Conservation (phyloP, 1,140 invertebrate genomes). For the Aphelenchoides besseyi region DNA sequence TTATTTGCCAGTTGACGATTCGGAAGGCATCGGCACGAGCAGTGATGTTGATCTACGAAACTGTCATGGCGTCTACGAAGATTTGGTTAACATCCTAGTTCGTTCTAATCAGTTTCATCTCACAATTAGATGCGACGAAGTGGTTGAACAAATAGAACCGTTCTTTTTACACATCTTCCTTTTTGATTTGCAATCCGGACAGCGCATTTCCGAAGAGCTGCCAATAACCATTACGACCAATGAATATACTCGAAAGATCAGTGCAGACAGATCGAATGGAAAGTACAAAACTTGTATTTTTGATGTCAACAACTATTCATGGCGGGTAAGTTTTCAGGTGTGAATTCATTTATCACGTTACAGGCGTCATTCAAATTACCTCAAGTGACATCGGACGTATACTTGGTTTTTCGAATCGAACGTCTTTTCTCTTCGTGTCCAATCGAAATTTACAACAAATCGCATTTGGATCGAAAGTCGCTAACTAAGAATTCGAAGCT, state of each 20-base stretch:
- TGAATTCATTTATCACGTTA: not conserved
- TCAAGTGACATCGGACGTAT: constrained; percentile 25
- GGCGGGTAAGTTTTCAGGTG: no score
- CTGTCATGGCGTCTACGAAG: not conserved
- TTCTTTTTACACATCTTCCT: constrained; percentile 47
- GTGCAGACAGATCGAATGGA: not conserved
- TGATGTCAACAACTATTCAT: constrained; percentile 8
- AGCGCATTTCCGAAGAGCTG: constrained; percentile 44
- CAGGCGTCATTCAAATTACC: not conserved
- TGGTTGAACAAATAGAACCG: constrained; percentile 36
- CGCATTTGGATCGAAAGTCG: constrained; percentile 29
- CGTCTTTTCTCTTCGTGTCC: constrained; percentile 32
- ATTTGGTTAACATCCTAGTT: not conserved
- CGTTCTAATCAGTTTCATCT: constrained; percentile 8
- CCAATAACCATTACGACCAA: constrained; percentile 8
- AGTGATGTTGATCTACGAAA: not conserved
- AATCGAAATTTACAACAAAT: constrained; percentile 45
- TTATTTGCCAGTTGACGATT: not conserved
- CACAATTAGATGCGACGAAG: not conserved
- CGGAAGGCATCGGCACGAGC: not conserved
- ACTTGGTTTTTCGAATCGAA: constrained; percentile 35
- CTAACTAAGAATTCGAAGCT: constrained; percentile 36
- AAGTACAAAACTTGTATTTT: constrained; percentile 8
- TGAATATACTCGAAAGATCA: not conserved
- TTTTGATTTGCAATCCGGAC: constrained; percentile 35